Percentiles rank a stretch among this genome's conserved stretches.
These are phyloP conservation scores for Rhynchotus rufescens DNA, from an alignment of 2,797 vertebrate genomes.

Conservation along the genomic window DNA sequence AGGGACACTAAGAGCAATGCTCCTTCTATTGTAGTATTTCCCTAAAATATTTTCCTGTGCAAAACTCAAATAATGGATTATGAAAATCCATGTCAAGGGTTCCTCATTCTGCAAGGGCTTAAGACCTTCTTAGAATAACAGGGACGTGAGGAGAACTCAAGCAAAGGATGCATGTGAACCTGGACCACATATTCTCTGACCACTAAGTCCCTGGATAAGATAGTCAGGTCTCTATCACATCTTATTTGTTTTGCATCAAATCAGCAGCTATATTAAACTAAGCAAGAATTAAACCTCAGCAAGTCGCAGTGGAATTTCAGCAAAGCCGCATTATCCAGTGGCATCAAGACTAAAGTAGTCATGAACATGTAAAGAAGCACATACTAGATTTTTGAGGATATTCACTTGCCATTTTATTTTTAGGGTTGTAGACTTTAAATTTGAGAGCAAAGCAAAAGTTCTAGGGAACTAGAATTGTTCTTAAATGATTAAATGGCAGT, in stretches of 20 bases:
- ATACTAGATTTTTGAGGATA: not conserved
- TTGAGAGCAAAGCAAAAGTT: not conserved
- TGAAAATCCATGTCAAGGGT: not conserved
- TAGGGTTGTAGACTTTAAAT: not conserved
- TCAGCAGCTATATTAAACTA: not conserved
- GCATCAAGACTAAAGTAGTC: not conserved
- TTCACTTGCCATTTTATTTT: not conserved
- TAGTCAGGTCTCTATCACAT: not conserved
- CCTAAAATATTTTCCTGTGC: not conserved
- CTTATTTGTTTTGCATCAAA: not conserved
- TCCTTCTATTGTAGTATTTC: not conserved
- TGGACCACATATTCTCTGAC: not conserved
- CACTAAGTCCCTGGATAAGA: not conserved
- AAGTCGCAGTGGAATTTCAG: not conserved
- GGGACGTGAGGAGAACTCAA: not conserved
- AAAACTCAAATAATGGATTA: not conserved
- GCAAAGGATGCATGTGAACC: not conserved
- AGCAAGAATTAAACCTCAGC: not conserved
- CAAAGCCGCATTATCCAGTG: not conserved
- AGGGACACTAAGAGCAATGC: no score
- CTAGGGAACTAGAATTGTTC: not conserved
- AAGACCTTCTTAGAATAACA: not conserved
- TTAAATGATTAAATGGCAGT: not conserved
- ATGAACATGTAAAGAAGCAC: not conserved
- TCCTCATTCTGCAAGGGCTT: not conserved